Evolutionary conservation across 2,888 invertebrate genomes (phyloP), one percentile per base, ranked within the genome.

Genomic region (Rhagonycha lutea): DNA sequence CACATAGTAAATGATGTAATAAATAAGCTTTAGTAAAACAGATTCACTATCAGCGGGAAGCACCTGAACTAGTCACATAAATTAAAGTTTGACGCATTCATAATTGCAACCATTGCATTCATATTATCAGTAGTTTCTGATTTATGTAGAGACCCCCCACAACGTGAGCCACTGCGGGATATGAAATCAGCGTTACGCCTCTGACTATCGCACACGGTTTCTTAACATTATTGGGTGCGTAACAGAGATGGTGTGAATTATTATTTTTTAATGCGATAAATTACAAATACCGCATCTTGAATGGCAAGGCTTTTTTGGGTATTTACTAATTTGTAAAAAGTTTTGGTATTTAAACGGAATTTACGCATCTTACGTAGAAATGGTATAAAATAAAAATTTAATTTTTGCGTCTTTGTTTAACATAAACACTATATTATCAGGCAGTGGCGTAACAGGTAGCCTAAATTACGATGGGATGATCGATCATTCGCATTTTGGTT

Each of bases 41-140:
- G 78, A 73, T 75, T 78, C 75, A 73, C 73, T 68, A 75, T 70
- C 78, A 72, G 70, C 78, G 68, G 78, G 78, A 73, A 29, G 78
- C 67, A 74, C 47, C 61, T 70, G 78, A 76, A 76, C 84, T 84
- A 83, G 83, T 82, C 83, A 81, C 83, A 86, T 87, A 87, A 87
- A 87, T 87, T 85, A 85, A 82, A 82, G 83, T 87, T 87, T 87
- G 86, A 87, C 86, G 85, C 85, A 85, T 84, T 84, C 83, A 84
- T 86, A 86, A 87, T 86, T 87, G 86, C 86, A 82, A 85, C 83
- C 84, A 83, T 83, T 83, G 83, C 83, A 83, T 84, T 84, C 85
- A 83, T 83, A 83, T 83, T 85, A 86, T 86, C 86, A 85, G 86
- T 86, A 86, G 86, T 86, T 85, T 85, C 61, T 86, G 86, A 86